Evolutionary conservation across 2,113 vertebrate genomes (phyloP).

Genomic region (Tyto alba): DNA sequence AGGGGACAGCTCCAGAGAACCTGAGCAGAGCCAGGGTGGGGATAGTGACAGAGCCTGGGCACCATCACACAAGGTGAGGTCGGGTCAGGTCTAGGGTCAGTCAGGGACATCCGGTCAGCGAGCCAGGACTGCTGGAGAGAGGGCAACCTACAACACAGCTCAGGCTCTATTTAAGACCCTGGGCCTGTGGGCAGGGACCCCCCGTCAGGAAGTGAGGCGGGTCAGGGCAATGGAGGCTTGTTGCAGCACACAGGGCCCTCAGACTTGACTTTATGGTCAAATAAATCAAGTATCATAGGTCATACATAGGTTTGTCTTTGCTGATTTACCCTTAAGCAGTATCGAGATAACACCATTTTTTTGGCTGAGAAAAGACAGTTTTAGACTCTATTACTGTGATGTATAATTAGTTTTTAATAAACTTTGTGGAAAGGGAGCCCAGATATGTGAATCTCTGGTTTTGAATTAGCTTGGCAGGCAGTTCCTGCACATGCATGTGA

Average conservation of each 20-base stretch:
- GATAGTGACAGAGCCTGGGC: background rate
- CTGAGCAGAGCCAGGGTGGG: background rate
- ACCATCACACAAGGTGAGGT: accelerated
- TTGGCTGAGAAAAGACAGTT: background rate
- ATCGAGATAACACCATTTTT: background rate
- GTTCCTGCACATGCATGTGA: background rate
- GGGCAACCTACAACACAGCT: no score
- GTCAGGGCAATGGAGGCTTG: background rate
- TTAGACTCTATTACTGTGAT: background rate
- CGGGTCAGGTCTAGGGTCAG: background rate
- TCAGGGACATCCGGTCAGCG: background rate
- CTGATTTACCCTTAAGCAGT: background rate
- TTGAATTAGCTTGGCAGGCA: background rate
- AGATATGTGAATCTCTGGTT: background rate
- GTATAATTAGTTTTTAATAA: background rate
- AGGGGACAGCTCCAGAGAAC: background rate
- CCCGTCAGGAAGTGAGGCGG: background rate
- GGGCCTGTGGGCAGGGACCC: accelerated
- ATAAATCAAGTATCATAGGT: background rate
- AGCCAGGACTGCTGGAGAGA: background rate
- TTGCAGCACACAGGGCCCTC: background rate
- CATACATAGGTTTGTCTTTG: background rate
- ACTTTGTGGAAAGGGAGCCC: background rate
- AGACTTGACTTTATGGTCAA: background rate
- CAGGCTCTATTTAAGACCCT: background rate